Conservation (phyloP, 1,140 invertebrate species). For the Macrobrachium rosenbergii region DNA sequence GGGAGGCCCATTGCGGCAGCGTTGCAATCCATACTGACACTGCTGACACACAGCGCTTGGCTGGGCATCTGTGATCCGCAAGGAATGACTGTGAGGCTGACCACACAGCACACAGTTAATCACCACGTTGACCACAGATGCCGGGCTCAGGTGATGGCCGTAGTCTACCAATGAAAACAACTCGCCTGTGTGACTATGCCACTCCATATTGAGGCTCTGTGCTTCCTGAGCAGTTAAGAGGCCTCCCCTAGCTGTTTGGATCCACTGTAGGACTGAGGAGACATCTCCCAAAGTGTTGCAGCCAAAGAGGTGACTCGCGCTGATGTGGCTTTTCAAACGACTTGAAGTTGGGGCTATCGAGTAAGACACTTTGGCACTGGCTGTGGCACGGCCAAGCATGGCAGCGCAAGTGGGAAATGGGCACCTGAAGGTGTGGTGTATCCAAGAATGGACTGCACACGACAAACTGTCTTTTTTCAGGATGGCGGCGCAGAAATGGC, state of each 20-base stretch:
- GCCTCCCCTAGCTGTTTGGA: slow-evolving; percentile 50
- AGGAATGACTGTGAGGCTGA: slow-evolving; percentile 34
- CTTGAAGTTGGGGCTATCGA: slow-evolving; percentile 47
- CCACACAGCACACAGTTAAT: slow-evolving; percentile 56
- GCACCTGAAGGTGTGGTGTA: slow-evolving; percentile 58
- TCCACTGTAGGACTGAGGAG: slow-evolving; percentile 47
- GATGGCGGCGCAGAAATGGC: slow-evolving; percentile 47
- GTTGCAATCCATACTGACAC: slow-evolving; percentile 55
- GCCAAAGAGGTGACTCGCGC: slow-evolving; percentile 54
- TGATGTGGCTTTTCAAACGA: slow-evolving; percentile 54
- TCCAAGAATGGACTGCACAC: slow-evolving; percentile 58
- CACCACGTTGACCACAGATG: slow-evolving; percentile 52
- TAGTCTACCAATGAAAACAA: slow-evolving; percentile 44
- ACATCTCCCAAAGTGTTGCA: slow-evolving; percentile 53
- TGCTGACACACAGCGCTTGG: slow-evolving; percentile 54
- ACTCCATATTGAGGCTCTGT: slow-evolving; percentile 35
- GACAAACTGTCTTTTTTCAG: slow-evolving; percentile 39
- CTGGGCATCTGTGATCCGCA: slow-evolving; percentile 48
- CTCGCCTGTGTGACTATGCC: slow-evolving; percentile 60
- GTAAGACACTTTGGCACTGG: slow-evolving; percentile 1
- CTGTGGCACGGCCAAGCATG: slow-evolving; percentile 5
- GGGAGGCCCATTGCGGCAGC: slow-evolving; percentile 56
- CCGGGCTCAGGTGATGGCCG: slow-evolving; percentile 33
- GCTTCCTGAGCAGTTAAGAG: slow-evolving; percentile 48
- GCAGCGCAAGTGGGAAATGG: slow-evolving; percentile 60